Evolutionary conservation across 1,140 invertebrate species (phyloP).

Genomic region (Drosophila repleta): DNA sequence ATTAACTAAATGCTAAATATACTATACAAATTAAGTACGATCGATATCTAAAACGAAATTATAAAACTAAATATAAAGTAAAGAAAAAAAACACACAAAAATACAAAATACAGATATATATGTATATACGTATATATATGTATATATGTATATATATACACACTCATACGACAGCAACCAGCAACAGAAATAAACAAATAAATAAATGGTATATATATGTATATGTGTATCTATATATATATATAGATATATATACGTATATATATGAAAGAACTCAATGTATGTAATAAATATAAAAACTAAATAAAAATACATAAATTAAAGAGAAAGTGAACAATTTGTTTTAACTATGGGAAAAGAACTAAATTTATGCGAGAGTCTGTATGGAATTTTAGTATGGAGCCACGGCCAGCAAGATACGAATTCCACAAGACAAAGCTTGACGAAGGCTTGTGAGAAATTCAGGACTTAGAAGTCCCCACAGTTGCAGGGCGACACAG

Average conservation of each 20-base stretch:
- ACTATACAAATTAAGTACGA: constrained; percentile 76
- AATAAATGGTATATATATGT: constrained; percentile 35
- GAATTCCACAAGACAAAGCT: no score
- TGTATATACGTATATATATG: constrained; percentile 38
- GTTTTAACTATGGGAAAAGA: constrained; percentile 2
- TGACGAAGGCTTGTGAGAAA: no score
- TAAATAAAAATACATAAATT: constrained; percentile 79
- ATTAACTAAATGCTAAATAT: constrained; percentile 68
- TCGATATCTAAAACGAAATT: constrained; percentile 79
- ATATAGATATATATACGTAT: constrained; percentile 12
- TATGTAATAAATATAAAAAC: constrained; percentile 80
- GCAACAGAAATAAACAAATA: constrained; percentile 37
- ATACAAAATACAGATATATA: background rate
- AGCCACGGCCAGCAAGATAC: no score
- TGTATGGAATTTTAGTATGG: no score
- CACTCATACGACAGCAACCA: constrained; percentile 28
- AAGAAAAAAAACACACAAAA: constrained; percentile 45
- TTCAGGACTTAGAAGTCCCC: no score
- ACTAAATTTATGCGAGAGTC: no score
- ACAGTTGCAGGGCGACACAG: no score
- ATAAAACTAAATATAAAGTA: constrained; percentile 58
- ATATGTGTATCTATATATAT: no score
- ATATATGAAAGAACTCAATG: constrained; percentile 80
- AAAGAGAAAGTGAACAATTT: constrained; percentile 16
- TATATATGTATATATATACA: constrained; percentile 49